phyloP scores from a whole-genome alignment of 2,888 invertebrate genomes.

The Sepiola atlantica region DNA sequence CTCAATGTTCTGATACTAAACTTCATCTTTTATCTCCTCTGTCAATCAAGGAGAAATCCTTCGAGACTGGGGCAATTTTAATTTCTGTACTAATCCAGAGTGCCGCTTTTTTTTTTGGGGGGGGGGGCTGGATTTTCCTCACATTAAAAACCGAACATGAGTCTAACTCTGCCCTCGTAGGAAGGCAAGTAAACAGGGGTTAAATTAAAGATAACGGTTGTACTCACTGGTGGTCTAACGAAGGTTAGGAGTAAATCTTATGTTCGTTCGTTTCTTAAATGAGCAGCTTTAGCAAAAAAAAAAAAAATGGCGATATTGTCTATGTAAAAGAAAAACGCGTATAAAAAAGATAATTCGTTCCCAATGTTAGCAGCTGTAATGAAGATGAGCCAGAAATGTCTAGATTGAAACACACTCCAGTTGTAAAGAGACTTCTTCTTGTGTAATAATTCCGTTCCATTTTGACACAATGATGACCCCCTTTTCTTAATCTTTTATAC shows the following conservation, averaged over 20 bases:
- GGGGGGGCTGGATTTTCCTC: too few relatives aligned
- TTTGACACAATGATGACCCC: not conserved
- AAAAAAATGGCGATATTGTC: not conserved
- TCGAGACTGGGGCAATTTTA: too few relatives aligned
- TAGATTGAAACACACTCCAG: not conserved
- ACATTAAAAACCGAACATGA: too few relatives aligned
- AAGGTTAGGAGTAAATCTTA: not conserved
- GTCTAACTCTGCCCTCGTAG: too few relatives aligned
- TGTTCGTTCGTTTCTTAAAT: not conserved
- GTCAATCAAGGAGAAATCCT: too few relatives aligned
- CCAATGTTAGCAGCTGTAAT: not conserved
- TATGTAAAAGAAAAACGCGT: not conserved
- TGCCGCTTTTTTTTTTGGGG: too few relatives aligned
- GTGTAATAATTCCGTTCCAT: not conserved
- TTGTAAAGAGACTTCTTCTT: not conserved
- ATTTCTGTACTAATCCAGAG: too few relatives aligned
- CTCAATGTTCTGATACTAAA: too few relatives aligned
- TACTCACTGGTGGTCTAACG: not conserved
- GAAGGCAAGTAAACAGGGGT: too few relatives aligned
- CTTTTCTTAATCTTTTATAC: not conserved
- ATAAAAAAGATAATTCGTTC: not conserved
- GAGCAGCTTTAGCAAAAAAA: not conserved
- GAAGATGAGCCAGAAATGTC: not conserved
- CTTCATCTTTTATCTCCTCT: too few relatives aligned
- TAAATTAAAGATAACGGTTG: not conserved